Percentiles rank a stretch among this genome's conserved stretches.
phyloP scores from a whole-genome alignment of 2,888 invertebrate species.

The Galeruca laticollis region DNA sequence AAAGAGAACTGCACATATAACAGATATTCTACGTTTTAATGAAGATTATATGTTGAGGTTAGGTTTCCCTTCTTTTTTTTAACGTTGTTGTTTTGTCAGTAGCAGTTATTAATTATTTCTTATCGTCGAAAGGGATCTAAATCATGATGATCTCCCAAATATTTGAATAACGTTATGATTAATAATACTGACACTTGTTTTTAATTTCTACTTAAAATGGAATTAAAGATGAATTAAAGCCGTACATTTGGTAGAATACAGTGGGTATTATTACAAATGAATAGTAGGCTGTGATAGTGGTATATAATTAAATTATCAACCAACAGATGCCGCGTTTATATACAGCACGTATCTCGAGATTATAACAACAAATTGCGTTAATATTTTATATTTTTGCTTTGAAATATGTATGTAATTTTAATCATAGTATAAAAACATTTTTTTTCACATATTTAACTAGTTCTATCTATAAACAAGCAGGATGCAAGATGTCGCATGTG shows the following conservation, averaged over 20 bases:
- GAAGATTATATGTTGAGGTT: too few species aligned
- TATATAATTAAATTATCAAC: constrained; percentile 60
- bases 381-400: not conserved
- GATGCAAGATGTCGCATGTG: too few species aligned
- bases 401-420: too few species aligned
- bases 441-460: too few species aligned
- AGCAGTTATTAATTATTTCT: not conserved
- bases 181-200: constrained; percentile 31
- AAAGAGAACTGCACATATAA: too few species aligned
- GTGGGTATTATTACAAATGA: constrained; percentile 62
- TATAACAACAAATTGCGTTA: too few species aligned
- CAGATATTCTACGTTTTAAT: too few species aligned
- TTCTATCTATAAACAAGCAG: too few species aligned
- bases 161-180: constrained; percentile 39
- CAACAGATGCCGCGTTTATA: constrained; percentile 58
- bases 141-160: constrained; percentile 5
- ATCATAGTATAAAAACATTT: too few species aligned
- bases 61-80: too few species aligned
- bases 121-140: not conserved
- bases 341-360: not conserved
- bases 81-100: not conserved
- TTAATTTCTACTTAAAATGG: constrained; percentile 51
- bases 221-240: constrained; percentile 51
- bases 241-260: constrained; percentile 58
- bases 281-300: constrained; percentile 54